Evolutionary conservation across 2,888 invertebrate species (phyloP).

Genomic region (Leucophenga montana): DNA sequence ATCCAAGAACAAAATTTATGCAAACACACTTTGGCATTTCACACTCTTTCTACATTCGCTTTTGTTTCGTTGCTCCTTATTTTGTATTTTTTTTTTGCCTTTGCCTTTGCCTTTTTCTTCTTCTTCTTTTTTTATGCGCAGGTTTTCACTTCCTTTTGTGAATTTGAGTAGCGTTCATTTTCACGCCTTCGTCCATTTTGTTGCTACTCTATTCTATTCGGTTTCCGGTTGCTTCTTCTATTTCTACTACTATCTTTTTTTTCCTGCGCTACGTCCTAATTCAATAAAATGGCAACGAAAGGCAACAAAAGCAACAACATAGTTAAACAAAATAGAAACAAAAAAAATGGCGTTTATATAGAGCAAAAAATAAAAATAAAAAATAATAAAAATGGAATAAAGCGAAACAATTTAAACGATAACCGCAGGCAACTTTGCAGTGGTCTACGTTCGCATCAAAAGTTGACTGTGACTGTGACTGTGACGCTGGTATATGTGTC

Average conservation of each 20-base stretch:
- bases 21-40: too few species aligned
- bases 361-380: neutral
- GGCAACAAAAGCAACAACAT: neutral
- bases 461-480: too few species aligned
- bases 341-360: neutral
- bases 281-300: neutral
- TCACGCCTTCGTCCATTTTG: conserved; percentile 3
- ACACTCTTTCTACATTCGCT: too few species aligned
- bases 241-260: too few species aligned
- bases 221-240: too few species aligned
- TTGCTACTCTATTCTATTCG: neutral
- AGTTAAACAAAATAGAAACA: too few species aligned
- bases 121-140: too few species aligned
- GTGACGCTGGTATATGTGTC: too few species aligned
- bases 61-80: too few species aligned
- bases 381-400: neutral
- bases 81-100: too few species aligned
- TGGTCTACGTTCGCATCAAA: neutral
- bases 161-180: neutral
- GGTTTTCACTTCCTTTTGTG: neutral
- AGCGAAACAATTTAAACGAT: neutral
- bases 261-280: neutral
- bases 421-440: conserved; percentile 17
- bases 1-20: too few species aligned
- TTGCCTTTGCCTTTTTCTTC: too few species aligned